A percentile compares a stretch with the other conserved stretches of the same genome.
phyloP scores from a whole-genome alignment of 2,113 vertebrate species.

The Siniperca knerii region DNA sequence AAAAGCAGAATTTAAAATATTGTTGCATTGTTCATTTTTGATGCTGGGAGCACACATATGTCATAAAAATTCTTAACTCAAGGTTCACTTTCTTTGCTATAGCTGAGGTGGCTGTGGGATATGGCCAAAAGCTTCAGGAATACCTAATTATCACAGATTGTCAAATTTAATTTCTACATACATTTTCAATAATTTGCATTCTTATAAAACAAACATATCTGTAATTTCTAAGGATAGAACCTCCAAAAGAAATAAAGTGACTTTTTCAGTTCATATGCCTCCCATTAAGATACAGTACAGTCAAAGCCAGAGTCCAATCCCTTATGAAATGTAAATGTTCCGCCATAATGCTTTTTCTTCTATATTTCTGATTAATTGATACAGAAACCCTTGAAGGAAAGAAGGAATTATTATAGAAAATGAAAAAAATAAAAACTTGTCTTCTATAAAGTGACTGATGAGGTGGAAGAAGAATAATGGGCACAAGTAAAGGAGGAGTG shows the following conservation, averaged over 20 bases:
- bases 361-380: neutral
- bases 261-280: neutral
- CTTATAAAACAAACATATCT: neutral
- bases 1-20: neutral
- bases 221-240: neutral
- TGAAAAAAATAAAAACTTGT: neutral
- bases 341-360: neutral
- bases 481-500: neutral
- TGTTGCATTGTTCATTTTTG: neutral
- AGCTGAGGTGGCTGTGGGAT: neutral
- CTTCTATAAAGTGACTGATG: neutral
- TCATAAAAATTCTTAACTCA: neutral
- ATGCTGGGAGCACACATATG: neutral
- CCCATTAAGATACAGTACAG: neutral
- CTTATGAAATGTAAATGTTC: neutral
- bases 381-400: constrained; percentile 6
- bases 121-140: neutral
- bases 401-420: neutral
- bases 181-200: neutral
- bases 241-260: neutral
- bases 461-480: neutral
- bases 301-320: neutral
- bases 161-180: neutral
- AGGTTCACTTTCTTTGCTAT: neutral
- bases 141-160: neutral